These are phyloP conservation scores for Parnassius apollo DNA, from an alignment of 2,888 invertebrate species.

Conservation along the genomic window DNA sequence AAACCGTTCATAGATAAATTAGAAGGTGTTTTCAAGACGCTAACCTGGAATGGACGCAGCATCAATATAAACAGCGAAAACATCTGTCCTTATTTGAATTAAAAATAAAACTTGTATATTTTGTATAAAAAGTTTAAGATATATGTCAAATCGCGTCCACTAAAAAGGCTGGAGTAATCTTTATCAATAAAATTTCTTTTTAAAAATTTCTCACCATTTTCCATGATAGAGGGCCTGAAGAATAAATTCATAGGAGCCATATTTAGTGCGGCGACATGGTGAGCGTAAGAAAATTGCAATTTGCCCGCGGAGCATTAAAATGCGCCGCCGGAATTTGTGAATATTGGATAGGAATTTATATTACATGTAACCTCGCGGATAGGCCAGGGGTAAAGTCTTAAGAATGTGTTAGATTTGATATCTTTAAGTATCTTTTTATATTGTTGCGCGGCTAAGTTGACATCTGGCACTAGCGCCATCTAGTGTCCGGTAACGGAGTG, in stretches of 20 bases:
- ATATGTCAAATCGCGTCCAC: background rate
- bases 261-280: conserved; percentile 49
- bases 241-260: conserved; percentile 49
- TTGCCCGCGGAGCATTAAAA: conserved; percentile 64
- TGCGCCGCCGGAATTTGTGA: conserved; percentile 69
- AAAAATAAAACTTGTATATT: too few species aligned
- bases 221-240: conserved; percentile 24
- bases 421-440: too few species aligned
- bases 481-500: too few species aligned
- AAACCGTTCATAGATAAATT: too few species aligned
- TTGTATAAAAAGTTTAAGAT: too few species aligned
- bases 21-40: too few species aligned
- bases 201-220: conserved; percentile 9
- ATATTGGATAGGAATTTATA: conserved; percentile 79
- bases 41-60: too few species aligned
- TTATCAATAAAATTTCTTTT: conserved; percentile 5
- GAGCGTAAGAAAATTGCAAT: conserved; percentile 65
- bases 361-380: conserved; percentile 56
- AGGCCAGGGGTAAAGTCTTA: conserved; percentile 26
- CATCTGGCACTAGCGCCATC: too few species aligned
- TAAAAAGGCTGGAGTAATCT: background rate
- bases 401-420: conserved; percentile 4
- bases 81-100: too few species aligned
- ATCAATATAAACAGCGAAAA: too few species aligned
- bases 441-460: too few species aligned